A percentile compares a stretch with the other conserved stretches of the same genome.
phyloP scores from a whole-genome alignment of 2,113 vertebrate species.

The Hyperoodon ampullatus region DNA sequence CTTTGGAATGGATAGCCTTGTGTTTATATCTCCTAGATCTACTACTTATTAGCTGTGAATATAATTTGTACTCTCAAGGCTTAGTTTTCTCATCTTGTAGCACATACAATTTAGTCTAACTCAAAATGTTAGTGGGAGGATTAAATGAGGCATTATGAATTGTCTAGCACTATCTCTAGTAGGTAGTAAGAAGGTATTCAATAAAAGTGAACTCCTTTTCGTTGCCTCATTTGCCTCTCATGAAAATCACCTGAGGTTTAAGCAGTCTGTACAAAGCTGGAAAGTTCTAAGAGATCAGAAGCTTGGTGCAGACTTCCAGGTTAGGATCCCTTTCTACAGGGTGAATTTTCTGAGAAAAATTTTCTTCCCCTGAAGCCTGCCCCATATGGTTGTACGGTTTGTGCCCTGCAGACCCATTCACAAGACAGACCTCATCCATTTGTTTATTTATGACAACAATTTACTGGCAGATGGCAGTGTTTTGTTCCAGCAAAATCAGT shows the following conservation, averaged over 20 bases:
- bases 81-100: background rate
- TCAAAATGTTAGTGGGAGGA: background rate
- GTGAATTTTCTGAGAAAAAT: conserved; percentile 19
- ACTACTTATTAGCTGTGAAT: background rate
- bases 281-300: background rate
- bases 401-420: background rate
- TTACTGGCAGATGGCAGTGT: conserved; percentile 52
- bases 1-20: background rate
- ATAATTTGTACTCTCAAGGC: background rate
- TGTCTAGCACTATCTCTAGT: background rate
- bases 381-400: background rate
- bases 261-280: background rate
- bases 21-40: background rate
- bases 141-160: background rate
- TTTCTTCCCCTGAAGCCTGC: background rate
- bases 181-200: background rate
- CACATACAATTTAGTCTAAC: background rate
- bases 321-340: background rate
- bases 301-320: background rate
- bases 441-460: conserved; percentile 56
- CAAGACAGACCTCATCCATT: background rate
- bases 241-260: background rate
- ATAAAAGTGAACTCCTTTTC: background rate
- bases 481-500: conserved; percentile 55
- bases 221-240: background rate